Evolutionary conservation across 2,113 vertebrate genomes (phyloP).

Genomic region (Hippoglossus stenolepis): DNA sequence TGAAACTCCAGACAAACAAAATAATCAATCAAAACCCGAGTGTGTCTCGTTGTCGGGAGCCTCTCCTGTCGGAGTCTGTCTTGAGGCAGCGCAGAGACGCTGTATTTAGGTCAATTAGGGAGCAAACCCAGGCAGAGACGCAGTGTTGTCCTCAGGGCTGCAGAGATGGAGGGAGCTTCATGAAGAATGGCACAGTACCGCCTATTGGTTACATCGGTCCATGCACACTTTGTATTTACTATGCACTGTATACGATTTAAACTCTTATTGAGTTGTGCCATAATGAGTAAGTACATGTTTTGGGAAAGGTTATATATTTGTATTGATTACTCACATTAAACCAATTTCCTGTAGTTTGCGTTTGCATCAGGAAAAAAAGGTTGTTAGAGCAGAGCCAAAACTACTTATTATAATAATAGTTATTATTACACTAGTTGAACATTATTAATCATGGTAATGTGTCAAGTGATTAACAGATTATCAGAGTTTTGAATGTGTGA

Average conservation of each 20-base stretch:
- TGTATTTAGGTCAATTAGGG: conserved; percentile 89
- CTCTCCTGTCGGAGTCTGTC: conserved; percentile 63
- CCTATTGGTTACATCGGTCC: conserved; percentile 74
- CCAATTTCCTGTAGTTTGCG: background rate
- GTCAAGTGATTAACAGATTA: background rate
- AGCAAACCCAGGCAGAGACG: conserved; percentile 81
- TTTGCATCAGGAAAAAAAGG: background rate
- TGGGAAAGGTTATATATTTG: too few species aligned
- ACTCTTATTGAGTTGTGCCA: too few species aligned
- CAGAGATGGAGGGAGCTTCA: conserved; percentile 54
- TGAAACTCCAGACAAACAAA: conserved; percentile 54
- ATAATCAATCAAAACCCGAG: conserved; percentile 2
- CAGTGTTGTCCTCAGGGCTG: conserved; percentile 72
- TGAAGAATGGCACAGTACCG: conserved; percentile 76
- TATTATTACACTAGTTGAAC: background rate
- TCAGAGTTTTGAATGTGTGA: background rate
- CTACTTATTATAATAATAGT: background rate
- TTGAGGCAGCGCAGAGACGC: conserved; percentile 72
- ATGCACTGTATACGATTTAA: too few species aligned
- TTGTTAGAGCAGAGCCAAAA: background rate
- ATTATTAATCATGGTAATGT: background rate
- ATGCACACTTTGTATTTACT: conserved; percentile 48
- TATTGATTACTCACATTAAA: background rate
- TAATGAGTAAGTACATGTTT: too few species aligned
- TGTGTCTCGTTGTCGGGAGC: conserved; percentile 42